phyloP scores from a whole-genome alignment of 1,140 invertebrate species.

The Drosophila pruinosa region DNA sequence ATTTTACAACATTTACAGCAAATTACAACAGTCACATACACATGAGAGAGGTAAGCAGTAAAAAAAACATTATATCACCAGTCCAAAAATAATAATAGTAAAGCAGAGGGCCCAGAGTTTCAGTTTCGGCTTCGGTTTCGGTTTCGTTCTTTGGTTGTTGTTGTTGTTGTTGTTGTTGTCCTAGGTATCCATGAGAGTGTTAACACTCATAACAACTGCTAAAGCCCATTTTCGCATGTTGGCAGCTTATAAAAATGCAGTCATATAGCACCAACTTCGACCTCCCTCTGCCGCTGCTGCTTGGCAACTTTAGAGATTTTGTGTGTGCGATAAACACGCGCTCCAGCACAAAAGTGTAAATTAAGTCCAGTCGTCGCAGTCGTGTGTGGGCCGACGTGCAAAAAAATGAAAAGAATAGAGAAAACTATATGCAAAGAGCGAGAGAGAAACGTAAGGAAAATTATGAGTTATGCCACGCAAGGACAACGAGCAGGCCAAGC shows the following conservation, averaged over 20 bases:
- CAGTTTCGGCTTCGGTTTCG: slow-evolving; percentile 36
- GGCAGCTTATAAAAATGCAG: slow-evolving; percentile 78
- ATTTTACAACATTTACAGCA: slow-evolving; percentile 81
- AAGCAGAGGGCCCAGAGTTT: slow-evolving; percentile 19
- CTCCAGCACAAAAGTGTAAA: slow-evolving; percentile 78
- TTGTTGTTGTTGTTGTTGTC: background rate
- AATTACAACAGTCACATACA: slow-evolving; percentile 65
- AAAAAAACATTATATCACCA: slow-evolving; percentile 72
- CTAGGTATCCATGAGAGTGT: slow-evolving; percentile 75
- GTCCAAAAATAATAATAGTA: slow-evolving; percentile 55
- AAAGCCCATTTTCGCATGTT: slow-evolving; percentile 82
- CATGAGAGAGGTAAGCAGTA: slow-evolving; percentile 18
- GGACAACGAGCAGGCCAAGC: slow-evolving; percentile 64
- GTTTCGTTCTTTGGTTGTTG: slow-evolving; percentile 32
- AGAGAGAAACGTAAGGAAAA: slow-evolving; percentile 48
- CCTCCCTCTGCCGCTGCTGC: background rate
- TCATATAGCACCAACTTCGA: slow-evolving; percentile 48
- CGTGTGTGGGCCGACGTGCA: slow-evolving; percentile 61
- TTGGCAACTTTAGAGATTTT: slow-evolving; percentile 72
- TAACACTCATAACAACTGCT: slow-evolving; percentile 80
- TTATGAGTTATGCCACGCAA: slow-evolving; percentile 78
- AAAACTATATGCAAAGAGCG: background rate
- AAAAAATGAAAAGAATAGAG: background rate
- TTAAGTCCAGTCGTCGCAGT: slow-evolving; percentile 62
- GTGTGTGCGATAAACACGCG: slow-evolving; percentile 77